Evolutionary conservation across 2,113 vertebrate species (phyloP).

Genomic region (Spermophilus dauricus): DNA sequence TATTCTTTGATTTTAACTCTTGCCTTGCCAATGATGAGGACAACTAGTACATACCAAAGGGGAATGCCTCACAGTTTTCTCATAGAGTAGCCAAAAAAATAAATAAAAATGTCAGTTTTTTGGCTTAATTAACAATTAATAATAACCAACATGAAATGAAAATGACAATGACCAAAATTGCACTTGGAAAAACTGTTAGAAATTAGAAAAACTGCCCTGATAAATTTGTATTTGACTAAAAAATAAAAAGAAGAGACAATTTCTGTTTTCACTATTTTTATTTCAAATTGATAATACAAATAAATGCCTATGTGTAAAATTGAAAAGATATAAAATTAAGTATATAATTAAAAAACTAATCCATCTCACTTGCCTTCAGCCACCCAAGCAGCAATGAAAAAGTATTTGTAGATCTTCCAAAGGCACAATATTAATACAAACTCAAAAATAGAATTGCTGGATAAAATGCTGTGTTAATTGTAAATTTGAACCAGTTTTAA

Average conservation of each 20-base stretch:
- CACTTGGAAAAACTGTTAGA: neutral
- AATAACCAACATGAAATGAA: slow-evolving; percentile 32
- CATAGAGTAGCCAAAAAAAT: slow-evolving; percentile 16
- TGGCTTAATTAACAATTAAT: slow-evolving; percentile 23
- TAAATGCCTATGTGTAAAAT: neutral
- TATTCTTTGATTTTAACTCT: slow-evolving; percentile 22
- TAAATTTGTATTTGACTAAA: slow-evolving; percentile 43
- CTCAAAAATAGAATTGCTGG: neutral
- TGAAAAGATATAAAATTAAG: neutral
- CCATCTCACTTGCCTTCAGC: neutral
- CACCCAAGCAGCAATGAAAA: neutral
- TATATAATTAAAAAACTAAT: neutral
- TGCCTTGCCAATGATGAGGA: neutral
- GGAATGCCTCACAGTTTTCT: neutral
- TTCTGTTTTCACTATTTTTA: neutral
- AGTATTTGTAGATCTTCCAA: neutral
- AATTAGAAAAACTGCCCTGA: neutral
- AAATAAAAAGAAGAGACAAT: neutral
- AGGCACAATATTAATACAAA: neutral
- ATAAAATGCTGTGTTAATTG: neutral
- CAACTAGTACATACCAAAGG: neutral
- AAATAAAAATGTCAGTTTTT: neutral
- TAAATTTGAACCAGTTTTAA: slow-evolving; percentile 19
- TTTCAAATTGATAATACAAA: neutral
- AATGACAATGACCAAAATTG: neutral